These are phyloP conservation scores for Stictocephala bisonia DNA, from an alignment of 2,888 invertebrate genomes.

Conservation along the genomic window DNA sequence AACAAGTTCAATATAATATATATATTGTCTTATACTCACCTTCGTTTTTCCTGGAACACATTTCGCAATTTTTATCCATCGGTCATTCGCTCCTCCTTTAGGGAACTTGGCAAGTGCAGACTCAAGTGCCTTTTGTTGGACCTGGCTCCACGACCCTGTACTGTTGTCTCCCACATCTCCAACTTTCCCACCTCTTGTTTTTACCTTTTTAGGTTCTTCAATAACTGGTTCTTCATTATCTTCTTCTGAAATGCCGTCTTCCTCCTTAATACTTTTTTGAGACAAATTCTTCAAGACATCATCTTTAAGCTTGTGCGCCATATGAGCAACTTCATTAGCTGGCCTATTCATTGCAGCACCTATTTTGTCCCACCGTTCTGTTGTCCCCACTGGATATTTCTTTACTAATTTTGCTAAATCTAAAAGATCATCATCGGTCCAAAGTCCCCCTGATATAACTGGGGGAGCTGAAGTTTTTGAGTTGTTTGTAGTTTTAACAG, in stretches of 20 bases:
- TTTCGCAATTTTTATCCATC: slow-evolving; percentile 93
- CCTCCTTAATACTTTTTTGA: slow-evolving; percentile 8
- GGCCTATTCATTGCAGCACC: slow-evolving; percentile 81
- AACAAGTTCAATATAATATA: no score
- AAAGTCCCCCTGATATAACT: slow-evolving; percentile 77
- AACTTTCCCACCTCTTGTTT: slow-evolving; percentile 70
- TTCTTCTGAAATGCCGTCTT: slow-evolving; percentile 21
- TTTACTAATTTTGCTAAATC: slow-evolving; percentile 87
- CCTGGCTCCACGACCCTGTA: slow-evolving; percentile 77
- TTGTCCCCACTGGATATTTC: slow-evolving; percentile 78
- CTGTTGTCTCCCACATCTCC: slow-evolving; percentile 63
- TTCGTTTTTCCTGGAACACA: slow-evolving; percentile 90
- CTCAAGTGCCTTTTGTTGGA: slow-evolving; percentile 90
- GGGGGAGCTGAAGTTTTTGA: slow-evolving; percentile 65
- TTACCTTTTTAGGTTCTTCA: slow-evolving; percentile 72
- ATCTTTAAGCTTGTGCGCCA: slow-evolving; percentile 86
- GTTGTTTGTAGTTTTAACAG: neutral
- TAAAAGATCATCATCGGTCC: slow-evolving; percentile 90
- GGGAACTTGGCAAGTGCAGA: slow-evolving; percentile 84
- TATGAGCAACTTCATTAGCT: slow-evolving; percentile 72
- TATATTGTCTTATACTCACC: no score
- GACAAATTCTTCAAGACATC: slow-evolving; percentile 50
- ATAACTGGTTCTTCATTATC: slow-evolving; percentile 64
- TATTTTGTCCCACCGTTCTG: slow-evolving; percentile 92
- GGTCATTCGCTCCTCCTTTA: slow-evolving; percentile 80